These are phyloP conservation scores for Cephalopholis sonnerati DNA, from an alignment of 2,113 vertebrate genomes.

Conservation along the genomic window DNA sequence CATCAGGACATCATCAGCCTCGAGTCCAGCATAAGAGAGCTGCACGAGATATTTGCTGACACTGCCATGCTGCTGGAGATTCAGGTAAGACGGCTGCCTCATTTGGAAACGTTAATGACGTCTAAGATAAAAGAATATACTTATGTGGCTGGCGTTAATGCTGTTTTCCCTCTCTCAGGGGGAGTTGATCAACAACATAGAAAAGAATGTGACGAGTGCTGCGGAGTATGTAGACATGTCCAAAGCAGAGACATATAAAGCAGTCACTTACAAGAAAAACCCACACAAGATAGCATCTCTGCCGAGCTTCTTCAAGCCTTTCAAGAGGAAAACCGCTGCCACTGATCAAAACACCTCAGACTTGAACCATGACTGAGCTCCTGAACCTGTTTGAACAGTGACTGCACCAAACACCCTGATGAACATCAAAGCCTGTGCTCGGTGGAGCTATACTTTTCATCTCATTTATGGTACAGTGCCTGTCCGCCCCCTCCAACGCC, in stretches of 20 bases:
- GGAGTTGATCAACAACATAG: constrained; percentile 95
- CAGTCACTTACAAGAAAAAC: constrained; percentile 89
- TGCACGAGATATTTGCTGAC: constrained; percentile 91
- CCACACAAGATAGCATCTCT: constrained; percentile 85
- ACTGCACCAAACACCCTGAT: constrained; percentile 22
- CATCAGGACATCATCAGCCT: constrained; percentile 92
- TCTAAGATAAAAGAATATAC: not conserved
- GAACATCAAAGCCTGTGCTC: not conserved
- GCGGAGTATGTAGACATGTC: constrained; percentile 86
- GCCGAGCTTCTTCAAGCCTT: constrained; percentile 68
- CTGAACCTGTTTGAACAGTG: constrained; percentile 28
- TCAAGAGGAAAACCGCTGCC: constrained; percentile 50
- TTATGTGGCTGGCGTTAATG: constrained; percentile 9
- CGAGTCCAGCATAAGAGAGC: constrained; percentile 90
- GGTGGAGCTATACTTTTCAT: not conserved
- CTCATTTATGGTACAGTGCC: not conserved
- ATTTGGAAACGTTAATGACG: not conserved
- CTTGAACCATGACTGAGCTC: constrained; percentile 25
- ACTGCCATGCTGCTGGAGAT: constrained; percentile 91
- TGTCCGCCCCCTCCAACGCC: not conserved
- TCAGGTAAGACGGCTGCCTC: constrained; percentile 83
- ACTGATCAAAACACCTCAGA: constrained; percentile 24
- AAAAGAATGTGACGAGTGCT: constrained; percentile 88
- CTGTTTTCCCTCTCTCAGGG: constrained; percentile 82
- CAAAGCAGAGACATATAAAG: constrained; percentile 88